phyloP scores from a whole-genome alignment of 1,140 invertebrate species.

The Calephelis nemesis region DNA sequence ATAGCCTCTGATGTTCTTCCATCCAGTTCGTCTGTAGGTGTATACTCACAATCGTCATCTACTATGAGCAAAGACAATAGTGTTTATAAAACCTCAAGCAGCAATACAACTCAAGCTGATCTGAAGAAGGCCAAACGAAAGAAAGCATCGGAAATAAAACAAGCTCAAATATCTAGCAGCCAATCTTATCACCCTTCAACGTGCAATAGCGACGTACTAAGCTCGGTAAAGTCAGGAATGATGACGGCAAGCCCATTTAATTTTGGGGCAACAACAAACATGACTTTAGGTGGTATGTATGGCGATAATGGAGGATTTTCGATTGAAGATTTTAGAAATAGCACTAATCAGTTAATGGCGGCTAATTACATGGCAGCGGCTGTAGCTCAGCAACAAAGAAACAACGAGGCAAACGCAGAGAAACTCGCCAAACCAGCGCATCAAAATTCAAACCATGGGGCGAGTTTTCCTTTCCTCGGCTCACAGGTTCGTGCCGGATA shows the following conservation, averaged over 20 bases:
- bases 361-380: conserved; percentile 80
- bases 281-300: conserved; percentile 78
- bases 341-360: conserved; percentile 78
- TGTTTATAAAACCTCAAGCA: conserved; percentile 52
- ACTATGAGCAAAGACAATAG: conserved; percentile 57
- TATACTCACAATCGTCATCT: conserved; percentile 54
- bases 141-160: conserved; percentile 73
- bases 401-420: conserved; percentile 61
- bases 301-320: conserved; percentile 81
- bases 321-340: conserved; percentile 82
- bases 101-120: conserved; percentile 39
- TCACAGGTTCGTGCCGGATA: conserved; percentile 77
- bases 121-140: conserved; percentile 57
- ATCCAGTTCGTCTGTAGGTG: conserved; percentile 43
- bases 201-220: conserved; percentile 50
- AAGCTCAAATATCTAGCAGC: conserved; percentile 78
- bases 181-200: conserved; percentile 50
- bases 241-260: conserved; percentile 86
- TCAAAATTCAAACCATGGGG: conserved; percentile 65
- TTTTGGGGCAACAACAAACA: conserved; percentile 81
- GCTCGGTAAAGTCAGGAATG: conserved; percentile 78
- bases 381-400: conserved; percentile 71
- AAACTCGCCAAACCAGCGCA: conserved; percentile 75
- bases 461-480: conserved; percentile 75
- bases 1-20: conserved; percentile 60